Percentiles rank a stretch among this genome's conserved stretches.
These are phyloP conservation scores for Plectropomus leopardus DNA, from an alignment of 2,113 vertebrate genomes.

Conservation along the genomic window DNA sequence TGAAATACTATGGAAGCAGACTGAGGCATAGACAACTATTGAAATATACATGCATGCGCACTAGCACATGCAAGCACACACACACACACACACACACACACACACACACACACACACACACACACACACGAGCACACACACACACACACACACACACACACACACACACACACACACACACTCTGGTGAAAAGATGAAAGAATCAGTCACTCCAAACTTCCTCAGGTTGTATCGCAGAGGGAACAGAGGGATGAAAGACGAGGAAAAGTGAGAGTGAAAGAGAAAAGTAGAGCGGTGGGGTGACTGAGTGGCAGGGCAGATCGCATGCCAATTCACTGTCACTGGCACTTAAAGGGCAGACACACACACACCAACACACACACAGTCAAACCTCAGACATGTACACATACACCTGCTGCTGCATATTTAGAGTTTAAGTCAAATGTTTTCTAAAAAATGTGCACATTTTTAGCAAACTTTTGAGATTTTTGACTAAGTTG, in stretches of 20 bases:
- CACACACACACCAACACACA: slow-evolving; percentile 34
- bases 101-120: slow-evolving; percentile 18
- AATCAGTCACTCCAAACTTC: slow-evolving; percentile 66
- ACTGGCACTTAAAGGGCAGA: slow-evolving; percentile 57
- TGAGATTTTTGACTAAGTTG: too few species aligned
- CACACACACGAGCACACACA: slow-evolving; percentile 1
- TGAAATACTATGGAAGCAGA: slow-evolving; percentile 21
- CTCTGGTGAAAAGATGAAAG: slow-evolving; percentile 64
- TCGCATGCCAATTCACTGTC: slow-evolving; percentile 71
- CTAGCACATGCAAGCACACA: too few species aligned
- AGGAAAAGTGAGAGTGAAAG: slow-evolving; percentile 66
- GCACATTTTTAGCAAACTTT: too few species aligned
- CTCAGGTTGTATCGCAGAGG: slow-evolving; percentile 67
- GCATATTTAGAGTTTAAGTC: neutral
- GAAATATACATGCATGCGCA: neutral
- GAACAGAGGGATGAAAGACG: slow-evolving; percentile 68
- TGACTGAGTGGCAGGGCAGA: slow-evolving; percentile 75
- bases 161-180: slow-evolving; percentile 6
- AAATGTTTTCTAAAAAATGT: neutral
- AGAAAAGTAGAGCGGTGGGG: slow-evolving; percentile 43
- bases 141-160: slow-evolving; percentile 1
- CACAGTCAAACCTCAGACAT: neutral
- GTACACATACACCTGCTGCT: neutral
- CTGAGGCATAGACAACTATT: slow-evolving; percentile 23
- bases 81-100: slow-evolving; percentile 11